A percentile compares a stretch with the other conserved stretches of the same genome.
Evolutionary conservation across 1,140 invertebrate genomes (phyloP).

Genomic region (Neodiprion fabricii): DNA sequence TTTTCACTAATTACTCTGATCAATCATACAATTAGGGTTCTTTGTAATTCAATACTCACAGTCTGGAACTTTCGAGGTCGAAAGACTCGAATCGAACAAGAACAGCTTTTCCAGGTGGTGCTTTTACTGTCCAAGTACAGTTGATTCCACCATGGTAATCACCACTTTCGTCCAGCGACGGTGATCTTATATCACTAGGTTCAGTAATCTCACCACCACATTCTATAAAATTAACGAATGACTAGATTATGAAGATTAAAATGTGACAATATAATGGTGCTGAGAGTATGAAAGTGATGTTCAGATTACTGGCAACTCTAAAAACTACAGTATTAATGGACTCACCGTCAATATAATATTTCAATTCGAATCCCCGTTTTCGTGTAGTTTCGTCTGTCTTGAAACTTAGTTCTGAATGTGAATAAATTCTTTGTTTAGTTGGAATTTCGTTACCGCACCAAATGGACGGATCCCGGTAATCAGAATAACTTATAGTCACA

Average conservation of each 20-base stretch:
- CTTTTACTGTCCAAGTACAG: conserved; percentile 83
- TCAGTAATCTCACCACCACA: conserved; percentile 68
- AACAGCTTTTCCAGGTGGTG: conserved; percentile 71
- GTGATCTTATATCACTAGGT: conserved; percentile 50
- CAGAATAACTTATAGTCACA: conserved; percentile 54
- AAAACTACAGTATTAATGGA: conserved; percentile 9
- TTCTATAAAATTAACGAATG: conserved; percentile 45
- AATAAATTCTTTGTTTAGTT: conserved; percentile 27
- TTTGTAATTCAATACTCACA: conserved; percentile 26
- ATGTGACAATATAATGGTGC: background rate
- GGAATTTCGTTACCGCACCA: conserved; percentile 46
- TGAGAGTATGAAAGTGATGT: background rate
- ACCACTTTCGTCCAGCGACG: conserved; percentile 38
- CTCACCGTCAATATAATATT: conserved; percentile 53
- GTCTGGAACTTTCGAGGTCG: conserved; percentile 56
- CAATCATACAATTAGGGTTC: too few relatives aligned
- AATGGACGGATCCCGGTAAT: background rate
- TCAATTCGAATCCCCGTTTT: conserved; percentile 50
- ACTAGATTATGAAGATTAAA: background rate
- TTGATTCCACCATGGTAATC: conserved; percentile 63
- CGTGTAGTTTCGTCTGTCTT: conserved; percentile 47
- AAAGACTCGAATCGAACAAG: conserved; percentile 69
- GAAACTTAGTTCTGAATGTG: conserved; percentile 43
- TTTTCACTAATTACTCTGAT: too few relatives aligned
- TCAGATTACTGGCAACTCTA: background rate